Evolutionary conservation across 2,888 invertebrate species (phyloP), one percentile per base, ranked within the genome.

Genomic region (Drosophila quinaria): DNA sequence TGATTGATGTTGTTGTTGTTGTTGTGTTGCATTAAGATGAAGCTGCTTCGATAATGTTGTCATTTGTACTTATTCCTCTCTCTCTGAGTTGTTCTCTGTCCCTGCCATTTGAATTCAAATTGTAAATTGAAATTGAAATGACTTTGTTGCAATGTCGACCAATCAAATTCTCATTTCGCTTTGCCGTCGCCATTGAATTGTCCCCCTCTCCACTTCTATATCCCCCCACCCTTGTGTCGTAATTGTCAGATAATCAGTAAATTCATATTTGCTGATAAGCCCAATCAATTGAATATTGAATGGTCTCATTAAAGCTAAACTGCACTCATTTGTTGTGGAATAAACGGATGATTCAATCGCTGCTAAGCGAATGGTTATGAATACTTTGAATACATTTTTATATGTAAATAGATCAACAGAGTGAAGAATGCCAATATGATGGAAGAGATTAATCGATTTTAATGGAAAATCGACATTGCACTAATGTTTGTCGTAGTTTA

Each of bases 81-180:
- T 69, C 55, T 31, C 13, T n/a, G 5, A 1, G 25, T 3, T 22
- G 4, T 6, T 49, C 33, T 66, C 47, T 61, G 49, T 74, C 51
- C 39, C 56, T 70, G 64, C 39, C 71, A 72, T 75, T 82, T 80
- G 80, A 82, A 80, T 78, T 60, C 58, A 65, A 77, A 77, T 72
- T 74, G 68, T n/a, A 67, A 82, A 75, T 72, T 75, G 62, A 58
- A 78, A 79, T 78, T 79, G 71, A 86, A 83, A 87, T 83, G 87
- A 83, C 84, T 83, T 87, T 83, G 84, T 72, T 81, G 84, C 83
- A 83, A 83, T 83, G 83, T 86, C 83, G 81, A 70, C 58, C 77
- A 78, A 78, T 77, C 70, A 70, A 74, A 74, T 70, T 65, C 74
- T 13, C 58, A 77, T 74, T 66, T 74, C 35, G 41, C 41, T 41